phyloP scores from a whole-genome alignment of 2,113 vertebrate genomes.

The Vidua chalybeata region DNA sequence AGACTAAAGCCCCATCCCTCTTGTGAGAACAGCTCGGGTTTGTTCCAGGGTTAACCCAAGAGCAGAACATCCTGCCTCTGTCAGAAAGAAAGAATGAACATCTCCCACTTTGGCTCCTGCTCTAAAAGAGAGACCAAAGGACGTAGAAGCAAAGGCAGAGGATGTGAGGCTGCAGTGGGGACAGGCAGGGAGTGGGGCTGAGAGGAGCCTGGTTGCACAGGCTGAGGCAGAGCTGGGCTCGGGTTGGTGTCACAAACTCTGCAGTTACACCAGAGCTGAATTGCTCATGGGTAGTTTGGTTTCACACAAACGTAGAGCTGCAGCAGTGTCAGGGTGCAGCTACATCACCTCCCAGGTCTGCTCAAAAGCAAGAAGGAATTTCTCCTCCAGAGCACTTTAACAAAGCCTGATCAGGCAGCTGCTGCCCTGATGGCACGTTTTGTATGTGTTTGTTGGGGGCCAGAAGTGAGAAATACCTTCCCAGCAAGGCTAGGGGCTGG shows the following conservation, averaged over 20 bases:
- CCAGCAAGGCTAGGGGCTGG: background rate
- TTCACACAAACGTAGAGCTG: background rate
- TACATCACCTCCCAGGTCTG: background rate
- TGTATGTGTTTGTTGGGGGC: background rate
- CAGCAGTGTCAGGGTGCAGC: background rate
- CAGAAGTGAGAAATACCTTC: background rate
- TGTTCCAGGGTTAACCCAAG: background rate
- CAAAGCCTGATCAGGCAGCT: background rate
- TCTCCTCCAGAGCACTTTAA: background rate
- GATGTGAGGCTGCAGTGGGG: background rate
- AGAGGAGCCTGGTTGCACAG: fast-evolving
- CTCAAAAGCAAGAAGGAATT: background rate
- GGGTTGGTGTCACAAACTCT: background rate
- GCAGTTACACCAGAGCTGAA: background rate
- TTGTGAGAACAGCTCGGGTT: fast-evolving
- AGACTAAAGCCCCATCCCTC: fast-evolving
- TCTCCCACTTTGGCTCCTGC: background rate
- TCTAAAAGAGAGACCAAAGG: background rate
- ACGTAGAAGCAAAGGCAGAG: background rate
- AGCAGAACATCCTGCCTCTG: background rate
- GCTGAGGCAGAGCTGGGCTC: background rate
- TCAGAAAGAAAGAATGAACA: background rate
- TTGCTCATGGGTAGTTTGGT: background rate
- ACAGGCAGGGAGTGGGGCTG: background rate
- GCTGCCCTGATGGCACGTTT: fast-evolving